Conservation (phyloP, 2,113 vertebrate genomes). For the Tapirus terrestris region DNA sequence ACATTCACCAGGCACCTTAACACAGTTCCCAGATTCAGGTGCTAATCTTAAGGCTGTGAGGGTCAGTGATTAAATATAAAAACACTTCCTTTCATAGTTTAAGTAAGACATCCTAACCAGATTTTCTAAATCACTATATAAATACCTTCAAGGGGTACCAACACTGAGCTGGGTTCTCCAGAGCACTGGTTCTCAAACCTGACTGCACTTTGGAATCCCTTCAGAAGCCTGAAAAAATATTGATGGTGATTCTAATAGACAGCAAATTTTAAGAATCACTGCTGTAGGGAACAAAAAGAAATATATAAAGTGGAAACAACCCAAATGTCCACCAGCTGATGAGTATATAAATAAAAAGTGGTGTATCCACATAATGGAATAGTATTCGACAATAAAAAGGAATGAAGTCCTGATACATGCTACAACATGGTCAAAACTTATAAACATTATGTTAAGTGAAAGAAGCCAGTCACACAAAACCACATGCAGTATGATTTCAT, state of each 20-base stretch:
- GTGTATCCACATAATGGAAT: not conserved
- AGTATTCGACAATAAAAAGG: not conserved
- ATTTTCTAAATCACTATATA: not conserved
- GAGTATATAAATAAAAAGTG: not conserved
- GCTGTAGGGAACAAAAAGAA: not conserved
- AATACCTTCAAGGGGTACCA: not conserved
- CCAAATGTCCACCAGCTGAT: not conserved
- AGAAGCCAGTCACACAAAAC: constrained; percentile 9
- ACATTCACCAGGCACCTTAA: constrained; percentile 25
- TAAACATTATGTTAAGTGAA: not conserved
- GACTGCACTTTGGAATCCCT: not conserved
- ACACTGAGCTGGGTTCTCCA: not conserved
- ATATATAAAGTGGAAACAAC: not conserved
- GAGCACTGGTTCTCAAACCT: not conserved
- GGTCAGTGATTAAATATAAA: constrained; percentile 44
- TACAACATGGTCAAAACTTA: not conserved
- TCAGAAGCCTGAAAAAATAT: not conserved
- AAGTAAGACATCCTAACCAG: not conserved
- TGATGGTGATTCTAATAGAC: not conserved
- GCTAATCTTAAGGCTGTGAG: not conserved
- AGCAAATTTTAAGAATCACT: not conserved
- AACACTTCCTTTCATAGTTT: constrained; percentile 9
- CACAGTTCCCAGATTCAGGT: constrained; percentile 14
- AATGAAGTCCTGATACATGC: not conserved
- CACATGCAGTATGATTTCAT: not conserved